A percentile compares a stretch with the other conserved stretches of the same genome.
Conservation (phyloP, 2,888 invertebrate species). For the Aphidius colemani region DNA sequence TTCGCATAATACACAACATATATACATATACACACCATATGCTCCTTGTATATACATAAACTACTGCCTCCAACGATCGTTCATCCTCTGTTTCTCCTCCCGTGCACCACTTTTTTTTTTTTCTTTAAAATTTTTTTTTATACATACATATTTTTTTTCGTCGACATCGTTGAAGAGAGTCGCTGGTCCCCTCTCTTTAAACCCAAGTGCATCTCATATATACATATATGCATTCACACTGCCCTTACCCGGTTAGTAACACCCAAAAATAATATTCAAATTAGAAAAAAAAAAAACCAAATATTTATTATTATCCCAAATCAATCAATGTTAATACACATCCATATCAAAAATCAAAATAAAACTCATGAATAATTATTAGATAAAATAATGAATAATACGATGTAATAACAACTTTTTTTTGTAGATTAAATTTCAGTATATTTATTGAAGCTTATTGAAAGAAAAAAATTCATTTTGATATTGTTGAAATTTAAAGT, state of each 20-base stretch:
- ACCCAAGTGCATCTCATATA: conserved; percentile 21
- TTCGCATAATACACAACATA: conserved; percentile 25
- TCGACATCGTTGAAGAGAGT: too few species aligned
- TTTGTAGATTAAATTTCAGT: too few species aligned
- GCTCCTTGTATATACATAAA: background rate
- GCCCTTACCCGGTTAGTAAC: conserved; percentile 7
- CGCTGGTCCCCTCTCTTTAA: conserved; percentile 26
- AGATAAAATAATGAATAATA: background rate
- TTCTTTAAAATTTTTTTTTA: conserved; percentile 31
- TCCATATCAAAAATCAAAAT: too few species aligned
- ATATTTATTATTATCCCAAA: background rate
- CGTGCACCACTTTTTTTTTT: conserved; percentile 29
- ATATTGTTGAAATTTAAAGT: background rate
- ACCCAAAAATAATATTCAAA: too few species aligned
- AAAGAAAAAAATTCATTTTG: too few species aligned
- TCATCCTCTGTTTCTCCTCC: conserved; percentile 12
- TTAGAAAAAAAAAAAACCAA: background rate
- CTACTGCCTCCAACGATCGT: conserved; percentile 19
- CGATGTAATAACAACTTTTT: too few species aligned
- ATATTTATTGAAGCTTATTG: too few species aligned
- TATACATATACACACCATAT: conserved; percentile 16
- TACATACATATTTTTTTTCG: conserved; percentile 30
- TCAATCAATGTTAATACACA: background rate
- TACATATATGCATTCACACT: background rate
- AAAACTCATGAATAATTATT: too few species aligned